Evolutionary conservation across 2,888 invertebrate species (phyloP), one percentile per base, ranked within the genome.

Genomic region (Ctena decussata): DNA sequence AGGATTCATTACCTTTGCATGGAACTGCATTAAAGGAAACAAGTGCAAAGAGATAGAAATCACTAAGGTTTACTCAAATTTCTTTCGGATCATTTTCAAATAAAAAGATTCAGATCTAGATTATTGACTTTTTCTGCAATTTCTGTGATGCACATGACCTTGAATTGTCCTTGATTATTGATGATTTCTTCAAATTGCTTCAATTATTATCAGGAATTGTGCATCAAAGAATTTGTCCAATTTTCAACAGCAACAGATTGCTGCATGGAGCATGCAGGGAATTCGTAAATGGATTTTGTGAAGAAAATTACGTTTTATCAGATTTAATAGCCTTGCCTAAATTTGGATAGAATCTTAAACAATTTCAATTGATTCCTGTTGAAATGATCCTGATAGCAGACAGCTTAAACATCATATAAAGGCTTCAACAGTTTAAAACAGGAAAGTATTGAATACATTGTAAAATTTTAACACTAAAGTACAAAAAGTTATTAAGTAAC

Each of bases 161-260:
- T 65, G 65, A 65, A 21, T 12, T 35, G 65, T 35, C 65, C 65
- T 65, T 32, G 27, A 18, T 21, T 65, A 65, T 65, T 65, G 35
- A n/a, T 27, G 35, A 12, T 35, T 35, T 35, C 35, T 24, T 35
- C 35, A 18, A 65, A 35, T 65, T 32, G 65, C 65, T 35, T 65
- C 65, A 65, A 65, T 65, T 65, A 65, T 35, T 65, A 57, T 27
- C 30, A 35, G 65, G 35, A 65, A 35, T 35, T 65, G 32, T 35
- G 35, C 32, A 35, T 35, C 21, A 65, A 65, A 21, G 35, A 21
- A 5, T 35, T 65, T 65, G 12, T 35, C 18, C 18, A 21, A 35
- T 65, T 65, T 65, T 65, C 32, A 65, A 21, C 65, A 65, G 35
- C 65, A 65, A 65, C 65, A 65, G 35, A 65, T 65, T 35, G 65